Evolutionary conservation across 2,797 vertebrate species (phyloP).

Genomic region (Rhadinocentrus ornatus): DNA sequence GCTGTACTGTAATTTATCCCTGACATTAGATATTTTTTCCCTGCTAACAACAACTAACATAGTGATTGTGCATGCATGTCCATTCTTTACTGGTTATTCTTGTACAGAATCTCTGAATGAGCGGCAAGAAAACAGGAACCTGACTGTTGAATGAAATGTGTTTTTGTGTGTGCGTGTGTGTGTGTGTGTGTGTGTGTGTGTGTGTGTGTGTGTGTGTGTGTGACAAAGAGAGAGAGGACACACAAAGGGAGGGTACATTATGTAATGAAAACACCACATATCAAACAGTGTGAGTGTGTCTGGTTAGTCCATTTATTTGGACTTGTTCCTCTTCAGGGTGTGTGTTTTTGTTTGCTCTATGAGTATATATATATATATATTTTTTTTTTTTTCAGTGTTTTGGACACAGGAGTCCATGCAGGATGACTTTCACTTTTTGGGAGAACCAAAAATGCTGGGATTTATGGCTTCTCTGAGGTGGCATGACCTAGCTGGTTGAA

Average conservation of each 20-base stretch:
- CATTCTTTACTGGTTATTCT: slow-evolving; percentile 59
- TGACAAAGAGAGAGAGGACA: neutral
- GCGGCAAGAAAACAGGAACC: slow-evolving; percentile 72
- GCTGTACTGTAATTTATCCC: neutral
- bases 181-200: slow-evolving; percentile 1
- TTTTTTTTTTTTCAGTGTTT: slow-evolving; percentile 24
- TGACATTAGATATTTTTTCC: neutral
- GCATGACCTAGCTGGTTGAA: neutral
- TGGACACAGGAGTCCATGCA: slow-evolving; percentile 40
- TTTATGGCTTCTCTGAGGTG: slow-evolving; percentile 5
- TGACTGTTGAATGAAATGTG: slow-evolving; percentile 54
- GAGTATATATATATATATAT: neutral
- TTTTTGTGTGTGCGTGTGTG: slow-evolving; percentile 21
- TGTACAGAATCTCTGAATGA: slow-evolving; percentile 61
- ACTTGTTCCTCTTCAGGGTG: slow-evolving; percentile 31
- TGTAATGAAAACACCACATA: slow-evolving; percentile 19
- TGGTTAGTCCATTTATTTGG: slow-evolving; percentile 40
- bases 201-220: slow-evolving; percentile 31
- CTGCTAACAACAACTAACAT: neutral
- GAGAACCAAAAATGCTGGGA: slow-evolving; percentile 1
- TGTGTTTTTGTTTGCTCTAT: slow-evolving; percentile 28
- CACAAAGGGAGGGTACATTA: slow-evolving; percentile 17
- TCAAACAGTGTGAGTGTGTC: slow-evolving; percentile 22
- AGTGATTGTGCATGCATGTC: slow-evolving; percentile 6
- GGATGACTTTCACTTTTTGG: slow-evolving; percentile 32